Conservation (phyloP, 2,113 vertebrate species). For the Centropristis striata region DNA sequence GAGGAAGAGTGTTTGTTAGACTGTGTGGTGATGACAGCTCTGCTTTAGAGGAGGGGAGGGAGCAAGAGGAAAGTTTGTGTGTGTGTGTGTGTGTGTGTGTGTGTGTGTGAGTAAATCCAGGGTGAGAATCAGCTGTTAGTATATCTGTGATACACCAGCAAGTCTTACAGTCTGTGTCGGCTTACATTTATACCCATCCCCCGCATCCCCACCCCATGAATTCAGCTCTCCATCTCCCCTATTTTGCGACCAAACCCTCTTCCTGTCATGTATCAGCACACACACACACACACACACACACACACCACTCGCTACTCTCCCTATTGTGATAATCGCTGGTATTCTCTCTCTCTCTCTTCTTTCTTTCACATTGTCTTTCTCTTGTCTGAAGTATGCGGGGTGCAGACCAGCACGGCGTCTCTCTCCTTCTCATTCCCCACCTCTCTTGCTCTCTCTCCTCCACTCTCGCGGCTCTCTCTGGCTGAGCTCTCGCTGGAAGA, state of each 20-base stretch:
- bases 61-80: slow-evolving; percentile 58
- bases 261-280: slow-evolving; percentile 44
- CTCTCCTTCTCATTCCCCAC: slow-evolving; percentile 40
- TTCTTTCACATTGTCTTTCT: slow-evolving; percentile 66
- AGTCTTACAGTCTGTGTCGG: slow-evolving; percentile 47
- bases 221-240: slow-evolving; percentile 46
- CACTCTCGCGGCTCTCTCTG: slow-evolving; percentile 73
- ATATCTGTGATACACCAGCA: slow-evolving; percentile 67
- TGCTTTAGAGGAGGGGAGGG: slow-evolving; percentile 45
- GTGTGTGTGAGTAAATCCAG: slow-evolving; percentile 46
- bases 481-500: slow-evolving; percentile 80
- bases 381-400: slow-evolving; percentile 75
- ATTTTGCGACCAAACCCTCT: slow-evolving; percentile 44
- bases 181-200: slow-evolving; percentile 70
- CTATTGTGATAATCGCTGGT: slow-evolving; percentile 57
- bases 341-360: slow-evolving; percentile 55
- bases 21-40: slow-evolving; percentile 58
- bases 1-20: slow-evolving; percentile 47
- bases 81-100: slow-evolving; percentile 2
- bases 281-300: too few relatives aligned
- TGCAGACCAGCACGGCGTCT: slow-evolving; percentile 63
- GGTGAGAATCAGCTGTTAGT: slow-evolving; percentile 71
- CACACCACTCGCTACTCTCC: slow-evolving; percentile 26
- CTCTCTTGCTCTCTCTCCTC: slow-evolving; percentile 70
- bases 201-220: slow-evolving; percentile 56